Conservation (phyloP, 2,888 invertebrate genomes). For the Drosophila nr. medialis region DNA sequence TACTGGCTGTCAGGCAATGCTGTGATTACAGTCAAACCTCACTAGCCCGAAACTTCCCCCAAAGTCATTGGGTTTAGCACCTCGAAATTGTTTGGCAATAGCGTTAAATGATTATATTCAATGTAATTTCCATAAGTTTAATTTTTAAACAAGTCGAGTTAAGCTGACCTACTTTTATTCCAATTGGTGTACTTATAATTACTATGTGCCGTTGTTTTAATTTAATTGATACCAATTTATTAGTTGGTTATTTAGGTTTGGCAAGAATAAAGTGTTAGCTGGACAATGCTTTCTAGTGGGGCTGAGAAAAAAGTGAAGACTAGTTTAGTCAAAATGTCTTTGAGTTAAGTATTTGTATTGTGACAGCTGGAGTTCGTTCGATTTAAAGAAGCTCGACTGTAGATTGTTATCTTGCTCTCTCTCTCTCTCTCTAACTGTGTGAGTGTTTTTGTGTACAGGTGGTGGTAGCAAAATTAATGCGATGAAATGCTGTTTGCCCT, state of each 20-base stretch:
- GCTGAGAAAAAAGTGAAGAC: background rate
- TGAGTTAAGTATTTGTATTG: background rate
- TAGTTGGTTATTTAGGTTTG: background rate
- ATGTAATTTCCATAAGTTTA: background rate
- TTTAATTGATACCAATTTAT: background rate
- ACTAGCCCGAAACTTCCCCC: conserved; percentile 2
- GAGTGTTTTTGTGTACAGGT: conserved; percentile 42
- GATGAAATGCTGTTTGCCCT: conserved; percentile 71
- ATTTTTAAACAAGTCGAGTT: background rate
- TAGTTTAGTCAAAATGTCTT: background rate
- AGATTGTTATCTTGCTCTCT: background rate
- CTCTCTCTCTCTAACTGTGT: background rate
- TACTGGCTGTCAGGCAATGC: conserved; percentile 43
- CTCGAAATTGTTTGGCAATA: conserved; percentile 4
- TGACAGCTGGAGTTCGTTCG: background rate
- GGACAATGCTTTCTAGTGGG: too few species aligned
- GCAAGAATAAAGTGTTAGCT: background rate
- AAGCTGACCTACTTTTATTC: background rate
- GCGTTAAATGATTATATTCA: background rate
- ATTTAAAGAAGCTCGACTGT: conserved; percentile 1
- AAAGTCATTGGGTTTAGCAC: background rate
- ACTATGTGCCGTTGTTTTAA: background rate
- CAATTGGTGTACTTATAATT: background rate
- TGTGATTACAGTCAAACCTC: conserved; percentile 39
- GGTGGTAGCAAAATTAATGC: conserved; percentile 21